A percentile compares a stretch with the other conserved stretches of the same genome.
Conservation (phyloP, 2,797 vertebrate species). For the Melanotaenia nigrans region DNA sequence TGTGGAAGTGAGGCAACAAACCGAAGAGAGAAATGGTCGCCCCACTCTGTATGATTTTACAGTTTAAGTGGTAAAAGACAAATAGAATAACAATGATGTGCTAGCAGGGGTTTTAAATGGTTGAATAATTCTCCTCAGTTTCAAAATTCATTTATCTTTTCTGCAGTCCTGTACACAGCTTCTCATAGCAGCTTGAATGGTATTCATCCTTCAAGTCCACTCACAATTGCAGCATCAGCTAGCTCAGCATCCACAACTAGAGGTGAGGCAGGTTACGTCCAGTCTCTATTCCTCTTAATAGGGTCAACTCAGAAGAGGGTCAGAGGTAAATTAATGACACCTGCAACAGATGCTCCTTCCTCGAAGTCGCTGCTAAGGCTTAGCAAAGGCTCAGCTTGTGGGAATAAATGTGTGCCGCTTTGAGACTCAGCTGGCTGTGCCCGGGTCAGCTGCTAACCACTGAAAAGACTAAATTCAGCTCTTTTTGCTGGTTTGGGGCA, state of each 20-base stretch:
- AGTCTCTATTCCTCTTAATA: slow-evolving; percentile 77
- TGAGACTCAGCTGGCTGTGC: slow-evolving; percentile 75
- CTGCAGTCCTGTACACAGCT: slow-evolving; percentile 50
- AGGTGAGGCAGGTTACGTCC: slow-evolving; percentile 75
- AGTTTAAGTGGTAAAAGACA: slow-evolving; percentile 81
- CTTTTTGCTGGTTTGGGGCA: slow-evolving; percentile 77
- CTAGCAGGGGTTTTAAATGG: slow-evolving; percentile 74
- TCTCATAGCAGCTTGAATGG: slow-evolving; percentile 46
- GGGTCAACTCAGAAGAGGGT: slow-evolving; percentile 75
- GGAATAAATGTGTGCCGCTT: slow-evolving; percentile 82
- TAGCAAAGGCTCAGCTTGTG: slow-evolving; percentile 69
- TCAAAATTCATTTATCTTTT: slow-evolving; percentile 71
- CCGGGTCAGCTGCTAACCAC: slow-evolving; percentile 77
- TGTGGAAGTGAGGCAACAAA: slow-evolving; percentile 80
- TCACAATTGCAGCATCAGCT: slow-evolving; percentile 60
- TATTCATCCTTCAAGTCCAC: slow-evolving; percentile 60
- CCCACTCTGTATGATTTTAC: slow-evolving; percentile 76
- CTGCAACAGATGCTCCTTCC: slow-evolving; percentile 80
- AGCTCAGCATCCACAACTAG: slow-evolving; percentile 58
- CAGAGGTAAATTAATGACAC: slow-evolving; percentile 82
- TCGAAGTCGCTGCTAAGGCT: slow-evolving; percentile 73
- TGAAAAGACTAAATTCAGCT: slow-evolving; percentile 84
- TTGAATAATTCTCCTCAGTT: slow-evolving; percentile 77
- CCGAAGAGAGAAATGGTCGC: slow-evolving; percentile 75
- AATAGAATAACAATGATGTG: slow-evolving; percentile 78